Base-by-base conservation (phyloP, 2,113 vertebrate species). In the Corynorhinus townsendii region DNA sequence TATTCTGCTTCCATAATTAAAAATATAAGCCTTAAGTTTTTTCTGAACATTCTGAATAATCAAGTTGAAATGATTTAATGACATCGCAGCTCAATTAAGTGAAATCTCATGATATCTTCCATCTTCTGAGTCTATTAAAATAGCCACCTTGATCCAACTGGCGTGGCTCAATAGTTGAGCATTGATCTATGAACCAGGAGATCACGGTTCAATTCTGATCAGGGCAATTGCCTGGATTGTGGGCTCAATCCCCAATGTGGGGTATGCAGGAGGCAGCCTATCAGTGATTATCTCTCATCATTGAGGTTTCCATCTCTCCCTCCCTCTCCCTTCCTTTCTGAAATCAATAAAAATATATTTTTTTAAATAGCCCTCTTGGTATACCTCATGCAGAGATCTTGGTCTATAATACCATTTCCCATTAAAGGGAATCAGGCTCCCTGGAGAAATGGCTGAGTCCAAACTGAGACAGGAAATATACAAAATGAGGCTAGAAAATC, bases 31-130 rank as follows among this genome's bases (percentile, higher is more conserved):
- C 54, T 69, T 73, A 56, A 33, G 28, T 33, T 22, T 83, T 81
- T 79, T 85, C 54, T 82, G 45, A 90, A 84, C 33, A 38, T 92
- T 77, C 35, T 45, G 26, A 79, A 94, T 87, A 90, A 90, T 81
- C 35, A 56, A 73, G 30, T 79, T 86, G 40, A 82, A 91, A 38
- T 96, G 12, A 92, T 52, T 93, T 82, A 59, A 66, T 80, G 33
- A 47, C 52, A 93, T 52, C 17, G 11, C n/a, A 45, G 38, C 22
- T 90, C 40, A 86, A 80, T 69, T 71, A 73, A 66, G 54, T 79
- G 45, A 92, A 91, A 83, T 92, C 33, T 93, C 84, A 76, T 5
- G 52, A 38, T 69, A 66, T 28, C 62, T 75, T 75, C 38, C 47
- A 76, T 72, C n/a, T 59, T 69, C 24, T 52, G n/a, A 85, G 35